Percentiles rank a stretch among this genome's conserved stretches.
phyloP scores from a whole-genome alignment of 2,113 vertebrate genomes.

The Melanostigma gelatinosum region DNA sequence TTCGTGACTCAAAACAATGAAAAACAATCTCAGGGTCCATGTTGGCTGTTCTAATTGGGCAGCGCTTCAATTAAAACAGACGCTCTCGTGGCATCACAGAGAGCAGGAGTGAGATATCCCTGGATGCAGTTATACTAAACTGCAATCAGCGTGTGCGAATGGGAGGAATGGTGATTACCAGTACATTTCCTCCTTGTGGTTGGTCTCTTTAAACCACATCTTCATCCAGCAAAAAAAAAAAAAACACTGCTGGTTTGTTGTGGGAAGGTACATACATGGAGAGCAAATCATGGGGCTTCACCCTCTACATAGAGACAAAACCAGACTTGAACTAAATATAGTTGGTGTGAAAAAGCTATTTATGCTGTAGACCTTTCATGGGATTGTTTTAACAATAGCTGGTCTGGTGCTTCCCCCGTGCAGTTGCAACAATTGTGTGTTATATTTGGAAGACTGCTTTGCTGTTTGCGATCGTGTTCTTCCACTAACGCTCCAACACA shows the following conservation, averaged over 20 bases:
- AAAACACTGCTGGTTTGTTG: slow-evolving; percentile 59
- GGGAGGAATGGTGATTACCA: slow-evolving; percentile 53
- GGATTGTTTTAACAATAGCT: slow-evolving; percentile 41
- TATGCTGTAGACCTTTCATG: slow-evolving; percentile 9
- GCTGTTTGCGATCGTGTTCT: slow-evolving; percentile 5
- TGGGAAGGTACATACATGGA: slow-evolving; percentile 47
- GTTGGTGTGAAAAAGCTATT: slow-evolving; percentile 24
- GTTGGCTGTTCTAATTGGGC: neutral
- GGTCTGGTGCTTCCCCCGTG: slow-evolving; percentile 14
- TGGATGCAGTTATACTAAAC: slow-evolving; percentile 9
- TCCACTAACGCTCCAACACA: neutral
- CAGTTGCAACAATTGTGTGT: neutral
- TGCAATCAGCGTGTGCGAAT: slow-evolving; percentile 48
- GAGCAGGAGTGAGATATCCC: neutral
- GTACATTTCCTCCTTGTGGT: slow-evolving; percentile 69
- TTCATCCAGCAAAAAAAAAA: slow-evolving; percentile 37
- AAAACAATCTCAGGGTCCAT: neutral
- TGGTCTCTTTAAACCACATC: slow-evolving; percentile 59
- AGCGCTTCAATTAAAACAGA: neutral
- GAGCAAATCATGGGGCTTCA: slow-evolving; percentile 57
- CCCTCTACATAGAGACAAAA: slow-evolving; percentile 47
- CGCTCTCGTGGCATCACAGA: neutral
- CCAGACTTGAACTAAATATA: slow-evolving; percentile 42
- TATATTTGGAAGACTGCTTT: neutral
- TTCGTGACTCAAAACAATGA: neutral